phyloP scores from a whole-genome alignment of 2,888 invertebrate species.

The Nezara viridula region DNA sequence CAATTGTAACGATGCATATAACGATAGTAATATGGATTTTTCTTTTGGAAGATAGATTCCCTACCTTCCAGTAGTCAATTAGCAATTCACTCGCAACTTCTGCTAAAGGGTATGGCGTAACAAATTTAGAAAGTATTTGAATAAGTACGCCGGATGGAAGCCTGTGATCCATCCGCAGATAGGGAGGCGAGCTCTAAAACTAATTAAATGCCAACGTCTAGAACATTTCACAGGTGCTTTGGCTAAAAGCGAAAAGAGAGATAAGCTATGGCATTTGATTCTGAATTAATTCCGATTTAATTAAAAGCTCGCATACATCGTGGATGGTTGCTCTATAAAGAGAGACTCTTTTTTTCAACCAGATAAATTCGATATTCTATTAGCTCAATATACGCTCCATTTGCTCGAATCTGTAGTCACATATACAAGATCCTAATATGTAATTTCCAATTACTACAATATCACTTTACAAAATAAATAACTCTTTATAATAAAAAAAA shows the following conservation, averaged over 20 bases:
- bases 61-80: too few relatives aligned
- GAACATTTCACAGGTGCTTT: slow-evolving; percentile 8
- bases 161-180: neutral
- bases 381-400: neutral
- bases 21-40: too few relatives aligned
- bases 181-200: neutral
- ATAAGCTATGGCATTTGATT: neutral
- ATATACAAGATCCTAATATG: neutral
- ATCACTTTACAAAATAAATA: too few relatives aligned
- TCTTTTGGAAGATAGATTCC: too few relatives aligned
- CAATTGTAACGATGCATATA: too few relatives aligned
- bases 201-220: neutral
- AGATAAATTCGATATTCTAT: neutral
- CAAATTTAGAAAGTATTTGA: too few relatives aligned
- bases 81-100: too few relatives aligned
- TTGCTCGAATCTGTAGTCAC: neutral
- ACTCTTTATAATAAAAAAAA: too few relatives aligned
- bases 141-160: neutral
- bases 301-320: neutral
- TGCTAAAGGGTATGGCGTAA: too few relatives aligned
- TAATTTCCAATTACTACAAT: too few relatives aligned
- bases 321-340: neutral
- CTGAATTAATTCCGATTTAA: slow-evolving; percentile 19
- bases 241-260: neutral
- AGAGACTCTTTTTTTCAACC: neutral